Evolutionary conservation across 2,888 invertebrate genomes (phyloP), one percentile per base, ranked within the genome.

Genomic region (Phyllotreta striolata): DNA sequence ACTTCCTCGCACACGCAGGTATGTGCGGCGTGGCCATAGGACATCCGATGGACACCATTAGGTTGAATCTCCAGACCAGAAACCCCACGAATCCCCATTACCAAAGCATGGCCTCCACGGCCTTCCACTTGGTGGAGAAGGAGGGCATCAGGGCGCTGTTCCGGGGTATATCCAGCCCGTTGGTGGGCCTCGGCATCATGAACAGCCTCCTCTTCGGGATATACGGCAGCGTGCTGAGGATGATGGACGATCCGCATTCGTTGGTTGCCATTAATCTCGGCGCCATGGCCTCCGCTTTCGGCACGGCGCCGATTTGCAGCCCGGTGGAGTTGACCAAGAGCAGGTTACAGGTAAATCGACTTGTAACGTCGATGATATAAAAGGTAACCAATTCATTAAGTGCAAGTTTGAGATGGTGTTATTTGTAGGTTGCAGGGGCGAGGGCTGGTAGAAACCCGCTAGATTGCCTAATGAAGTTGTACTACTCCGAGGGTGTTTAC

Each of bases 401-500:
- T n/a, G n/a, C n/a, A n/a, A n/a, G n/a, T n/a, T n/a, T n/a, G n/a
- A n/a, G n/a, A n/a, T n/a, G n/a, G n/a, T n/a, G n/a, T n/a, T n/a
- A 51, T 37, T 35, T 51, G 35, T 37, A 52, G 44, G 35, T 56
- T n/a, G 46, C 13, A 12, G 56, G 56, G 1, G 12, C 66, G 35
- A 10, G 52, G 9, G 55, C 40, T 12, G 57, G 64, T 10, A 69
- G 64, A 52, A 81, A 87, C 12, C 89, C 93, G 0, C 76, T 88
- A 69, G 84, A 90, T 10, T 93, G 92, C 71, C 81, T 92, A 0
- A 81, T 83, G 9, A 80, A 87, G 59, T 85, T 91, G 14, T 79
- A 87, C 51, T 82, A 81, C 38, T 82, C 79, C 0, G 89, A 91
- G 70, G 95, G 95, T 0, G 70, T 85, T 6, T 8, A 6, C 3